Evolutionary conservation across 2,888 invertebrate species (phyloP), one percentile per base, ranked within the genome.

Genomic region (Tenthredo notha): DNA sequence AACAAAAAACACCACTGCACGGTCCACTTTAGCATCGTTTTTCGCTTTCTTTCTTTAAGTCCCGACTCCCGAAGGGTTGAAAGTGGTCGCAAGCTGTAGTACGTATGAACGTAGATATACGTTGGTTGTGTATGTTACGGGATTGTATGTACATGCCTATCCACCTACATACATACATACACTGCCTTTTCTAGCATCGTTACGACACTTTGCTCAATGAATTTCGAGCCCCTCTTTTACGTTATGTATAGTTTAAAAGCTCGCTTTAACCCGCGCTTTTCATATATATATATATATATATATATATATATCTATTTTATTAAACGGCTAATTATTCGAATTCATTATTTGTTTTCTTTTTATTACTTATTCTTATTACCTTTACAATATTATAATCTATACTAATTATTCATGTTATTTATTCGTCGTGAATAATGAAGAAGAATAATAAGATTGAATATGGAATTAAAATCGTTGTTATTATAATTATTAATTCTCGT

Each of bases 161-260:
- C 77, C 6, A 1, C 18, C 33, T 33, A 33, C 33, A 2, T 33
- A 33, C 33, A 33, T 33, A 0, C 33, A 33, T 33, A 4, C 18
- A 21, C n/a, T 5, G 74, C 54, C 40, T 77, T 77, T 77, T 77
- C 72, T 74, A 74, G n/a, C 43, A 74, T 74, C 72, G 72, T 74
- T 74, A 74, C 43, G 9, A 77, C 50, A 74, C 77, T 77, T 77
- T 29, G 15, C 54, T 77, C 77, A 50, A 50, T 77, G 77, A 50
- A 77, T 77, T 18, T 33, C 18, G 25, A 12, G 29, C 54, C 18
- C 33, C 77, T n/a, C 54, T 54, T n/a, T 54, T 54, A 54, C 6
- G n/a, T 54, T 54, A 15, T 47, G 47, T 47, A 47, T 47, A 15
- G 25, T 43, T 75, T 75, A 47, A 75, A 75, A 75, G 75, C 72